phyloP scores from a whole-genome alignment of 2,113 vertebrate genomes.

The Eclectus roratus region DNA sequence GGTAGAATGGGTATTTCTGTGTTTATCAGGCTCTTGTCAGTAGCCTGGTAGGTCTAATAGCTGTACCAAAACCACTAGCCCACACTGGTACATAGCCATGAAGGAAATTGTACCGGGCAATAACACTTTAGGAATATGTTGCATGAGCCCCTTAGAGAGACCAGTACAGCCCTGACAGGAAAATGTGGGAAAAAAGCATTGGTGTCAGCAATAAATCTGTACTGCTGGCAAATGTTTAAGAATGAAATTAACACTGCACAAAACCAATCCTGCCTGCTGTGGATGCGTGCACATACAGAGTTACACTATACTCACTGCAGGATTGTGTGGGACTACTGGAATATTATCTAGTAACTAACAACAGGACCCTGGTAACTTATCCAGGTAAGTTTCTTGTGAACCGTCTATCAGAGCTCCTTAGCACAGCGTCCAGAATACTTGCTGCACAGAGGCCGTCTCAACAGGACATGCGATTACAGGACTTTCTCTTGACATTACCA shows the following conservation, averaged over 20 bases:
- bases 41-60: neutral
- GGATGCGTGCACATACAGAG: neutral
- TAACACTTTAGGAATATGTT: accelerated
- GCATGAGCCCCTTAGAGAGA: neutral
- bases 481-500: neutral
- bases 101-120: neutral
- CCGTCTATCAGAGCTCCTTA: neutral
- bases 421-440: neutral
- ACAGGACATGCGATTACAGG: accelerated
- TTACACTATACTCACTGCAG: neutral
- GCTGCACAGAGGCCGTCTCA: neutral
- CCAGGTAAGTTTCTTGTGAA: neutral
- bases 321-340: neutral
- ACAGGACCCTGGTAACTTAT: neutral
- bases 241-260: accelerated
- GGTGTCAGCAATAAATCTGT: neutral
- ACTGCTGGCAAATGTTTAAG: neutral
- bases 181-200: neutral
- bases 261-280: neutral
- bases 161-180: neutral
- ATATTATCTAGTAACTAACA: neutral
- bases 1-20: neutral
- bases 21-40: neutral
- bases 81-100: neutral
- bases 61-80: neutral